Conservation (phyloP, 2,113 vertebrate species). For the Corydoras sp. region DNA sequence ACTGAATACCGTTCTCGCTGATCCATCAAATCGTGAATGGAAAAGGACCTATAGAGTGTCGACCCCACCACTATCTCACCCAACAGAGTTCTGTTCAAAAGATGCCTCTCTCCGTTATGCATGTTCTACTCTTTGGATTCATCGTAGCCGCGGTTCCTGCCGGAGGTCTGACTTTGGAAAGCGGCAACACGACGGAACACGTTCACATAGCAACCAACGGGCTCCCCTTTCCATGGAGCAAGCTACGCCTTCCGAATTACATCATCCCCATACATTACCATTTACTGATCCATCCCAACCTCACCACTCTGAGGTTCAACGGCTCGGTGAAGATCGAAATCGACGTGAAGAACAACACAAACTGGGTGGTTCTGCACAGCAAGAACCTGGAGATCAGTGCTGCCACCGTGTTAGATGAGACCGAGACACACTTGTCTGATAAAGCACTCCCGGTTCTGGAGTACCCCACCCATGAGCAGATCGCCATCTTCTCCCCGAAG, state of each 20-base stretch:
- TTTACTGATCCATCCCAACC: slow-evolving; percentile 66
- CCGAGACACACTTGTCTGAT: slow-evolving; percentile 51
- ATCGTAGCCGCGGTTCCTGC: slow-evolving; percentile 40
- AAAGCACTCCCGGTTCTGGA: slow-evolving; percentile 66
- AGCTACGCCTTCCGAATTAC: slow-evolving; percentile 65
- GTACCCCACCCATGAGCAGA: slow-evolving; percentile 66
- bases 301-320: slow-evolving; percentile 60
- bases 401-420: slow-evolving; percentile 61
- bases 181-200: slow-evolving; percentile 34
- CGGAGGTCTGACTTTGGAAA: slow-evolving; percentile 33
- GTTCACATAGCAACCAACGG: slow-evolving; percentile 47
- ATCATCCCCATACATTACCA: slow-evolving; percentile 66
- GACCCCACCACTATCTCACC: not conserved
- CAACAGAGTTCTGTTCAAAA: not conserved
- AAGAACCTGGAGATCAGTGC: slow-evolving; percentile 63
- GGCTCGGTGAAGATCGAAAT: slow-evolving; percentile 65
- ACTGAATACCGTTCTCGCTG: not conserved
- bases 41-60: slow-evolving; percentile 11
- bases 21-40: slow-evolving; percentile 2
- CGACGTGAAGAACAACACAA: slow-evolving; percentile 65
- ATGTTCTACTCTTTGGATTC: slow-evolving; percentile 48
- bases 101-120: slow-evolving; percentile 35
- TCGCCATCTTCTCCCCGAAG: slow-evolving; percentile 67
- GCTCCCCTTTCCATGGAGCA: slow-evolving; percentile 69
- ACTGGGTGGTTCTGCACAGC: slow-evolving; percentile 70